A percentile compares a stretch with the other conserved stretches of the same genome.
phyloP scores from a whole-genome alignment of 2,113 vertebrate genomes.

The Morone saxatilis region DNA sequence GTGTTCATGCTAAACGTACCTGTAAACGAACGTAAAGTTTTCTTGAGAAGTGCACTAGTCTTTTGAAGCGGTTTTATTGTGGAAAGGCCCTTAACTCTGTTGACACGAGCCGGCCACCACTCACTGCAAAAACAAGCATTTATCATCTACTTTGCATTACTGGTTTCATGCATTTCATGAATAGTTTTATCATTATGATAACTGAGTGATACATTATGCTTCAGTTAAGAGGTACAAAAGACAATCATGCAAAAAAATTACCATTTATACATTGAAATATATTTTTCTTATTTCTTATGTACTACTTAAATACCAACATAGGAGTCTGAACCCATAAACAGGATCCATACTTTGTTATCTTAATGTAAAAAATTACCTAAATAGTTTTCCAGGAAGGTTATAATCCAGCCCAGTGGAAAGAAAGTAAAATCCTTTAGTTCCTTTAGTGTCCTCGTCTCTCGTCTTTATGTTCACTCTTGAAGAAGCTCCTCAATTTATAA shows the following conservation, averaged over 20 bases:
- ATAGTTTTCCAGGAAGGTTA: slow-evolving; percentile 14
- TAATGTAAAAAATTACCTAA: slow-evolving; percentile 44
- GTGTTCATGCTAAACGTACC: slow-evolving; percentile 20
- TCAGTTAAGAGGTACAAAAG: background rate
- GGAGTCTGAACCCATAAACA: background rate
- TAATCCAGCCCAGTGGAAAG: slow-evolving; percentile 44
- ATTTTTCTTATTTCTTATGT: background rate
- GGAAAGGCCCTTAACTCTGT: slow-evolving; percentile 67
- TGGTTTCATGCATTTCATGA: background rate
- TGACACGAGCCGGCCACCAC: slow-evolving; percentile 43
- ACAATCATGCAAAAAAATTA: background rate
- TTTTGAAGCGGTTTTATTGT: slow-evolving; percentile 44
- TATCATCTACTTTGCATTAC: background rate
- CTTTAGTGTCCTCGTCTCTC: slow-evolving; percentile 14
- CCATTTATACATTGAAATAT: background rate
- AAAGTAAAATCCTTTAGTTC: slow-evolving; percentile 52
- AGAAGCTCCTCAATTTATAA: slow-evolving; percentile 78
- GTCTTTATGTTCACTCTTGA: slow-evolving; percentile 20
- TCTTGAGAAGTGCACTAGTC: slow-evolving; percentile 50
- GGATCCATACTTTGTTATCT: background rate
- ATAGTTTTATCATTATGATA: background rate
- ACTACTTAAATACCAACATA: background rate
- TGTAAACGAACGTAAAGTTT: slow-evolving; percentile 51
- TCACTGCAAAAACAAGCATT: slow-evolving; percentile 44
- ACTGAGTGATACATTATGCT: background rate